A percentile compares a stretch with the other conserved stretches of the same genome.
Evolutionary conservation across 2,113 vertebrate genomes (phyloP).

Genomic region (Girardinichthys multiradiatus): DNA sequence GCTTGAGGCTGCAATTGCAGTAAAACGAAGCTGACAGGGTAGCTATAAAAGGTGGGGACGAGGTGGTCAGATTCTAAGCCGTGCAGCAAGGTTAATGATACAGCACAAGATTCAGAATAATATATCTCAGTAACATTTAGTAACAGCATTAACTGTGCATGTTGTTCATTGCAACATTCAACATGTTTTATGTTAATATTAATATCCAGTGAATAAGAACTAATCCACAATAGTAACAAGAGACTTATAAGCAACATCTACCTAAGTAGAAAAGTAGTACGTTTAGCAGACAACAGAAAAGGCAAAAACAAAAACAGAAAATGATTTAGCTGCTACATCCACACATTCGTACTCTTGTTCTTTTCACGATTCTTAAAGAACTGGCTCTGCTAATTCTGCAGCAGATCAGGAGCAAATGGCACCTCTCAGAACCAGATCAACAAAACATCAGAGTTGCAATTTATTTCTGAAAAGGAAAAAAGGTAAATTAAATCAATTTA

Average conservation of each 20-base stretch:
- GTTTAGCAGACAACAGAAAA: not conserved
- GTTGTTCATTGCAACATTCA: not conserved
- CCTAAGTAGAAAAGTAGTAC: not conserved
- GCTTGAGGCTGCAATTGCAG: no score
- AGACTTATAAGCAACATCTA: not conserved
- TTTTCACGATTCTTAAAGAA: no score
- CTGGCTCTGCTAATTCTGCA: no score
- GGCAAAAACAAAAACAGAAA: no score
- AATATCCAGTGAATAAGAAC: not conserved
- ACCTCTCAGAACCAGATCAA: no score
- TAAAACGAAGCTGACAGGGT: conserved; percentile 33
- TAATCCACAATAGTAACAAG: not conserved
- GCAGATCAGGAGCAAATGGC: no score
- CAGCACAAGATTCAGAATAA: not conserved
- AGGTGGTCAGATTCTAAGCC: conserved; percentile 10
- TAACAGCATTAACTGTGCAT: conserved; percentile 11
- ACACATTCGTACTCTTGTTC: no score
- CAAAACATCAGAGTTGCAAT: no score
- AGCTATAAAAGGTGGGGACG: not conserved
- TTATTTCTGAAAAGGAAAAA: no score
- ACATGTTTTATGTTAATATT: not conserved
- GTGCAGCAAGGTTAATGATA: conserved; percentile 1
- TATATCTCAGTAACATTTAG: conserved; percentile 1
- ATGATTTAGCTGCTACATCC: no score
- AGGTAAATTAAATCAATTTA: no score